Conservation (phyloP, 2,797 vertebrate species). For the Trematomus bernacchii region DNA sequence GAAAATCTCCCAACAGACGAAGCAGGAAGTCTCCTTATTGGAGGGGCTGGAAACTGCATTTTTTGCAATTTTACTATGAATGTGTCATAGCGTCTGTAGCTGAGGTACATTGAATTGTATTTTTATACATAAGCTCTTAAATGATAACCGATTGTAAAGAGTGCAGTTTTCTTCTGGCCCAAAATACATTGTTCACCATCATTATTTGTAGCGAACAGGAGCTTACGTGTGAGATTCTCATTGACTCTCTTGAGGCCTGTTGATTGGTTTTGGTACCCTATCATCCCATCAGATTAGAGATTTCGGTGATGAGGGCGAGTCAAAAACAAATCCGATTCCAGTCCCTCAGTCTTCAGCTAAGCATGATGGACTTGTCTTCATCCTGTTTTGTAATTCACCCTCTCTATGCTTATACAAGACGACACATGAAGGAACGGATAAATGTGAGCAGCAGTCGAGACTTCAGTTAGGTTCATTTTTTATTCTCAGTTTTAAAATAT, state of each 20-base stretch:
- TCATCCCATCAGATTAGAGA: slow-evolving; percentile 66
- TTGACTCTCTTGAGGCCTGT: slow-evolving; percentile 27
- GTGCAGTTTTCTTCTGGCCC: background rate
- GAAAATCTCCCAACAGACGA: too few relatives aligned
- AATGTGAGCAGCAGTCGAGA: slow-evolving; percentile 21
- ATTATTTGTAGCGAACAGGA: background rate
- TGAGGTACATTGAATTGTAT: background rate
- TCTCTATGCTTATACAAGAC: slow-evolving; percentile 24
- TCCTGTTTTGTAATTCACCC: slow-evolving; percentile 33
- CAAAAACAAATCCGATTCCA: slow-evolving; percentile 52
- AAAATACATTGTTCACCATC: background rate
- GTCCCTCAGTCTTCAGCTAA: slow-evolving; percentile 44
- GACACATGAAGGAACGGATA: slow-evolving; percentile 34
- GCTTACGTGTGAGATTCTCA: slow-evolving; percentile 11
- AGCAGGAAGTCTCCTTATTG: too few relatives aligned
- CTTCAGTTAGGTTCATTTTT: slow-evolving; percentile 23
- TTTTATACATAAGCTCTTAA: background rate
- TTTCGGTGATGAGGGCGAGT: slow-evolving; percentile 39
- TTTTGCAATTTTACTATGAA: too few relatives aligned
- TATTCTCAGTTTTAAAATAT: slow-evolving; percentile 1
- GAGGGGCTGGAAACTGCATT: too few relatives aligned
- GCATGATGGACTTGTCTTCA: slow-evolving; percentile 46
- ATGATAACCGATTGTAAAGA: background rate
- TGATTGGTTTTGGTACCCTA: slow-evolving; percentile 31
- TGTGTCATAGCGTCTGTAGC: too few relatives aligned